phyloP scores from a whole-genome alignment of 2,888 invertebrate genomes.

The Thera britannica region DNA sequence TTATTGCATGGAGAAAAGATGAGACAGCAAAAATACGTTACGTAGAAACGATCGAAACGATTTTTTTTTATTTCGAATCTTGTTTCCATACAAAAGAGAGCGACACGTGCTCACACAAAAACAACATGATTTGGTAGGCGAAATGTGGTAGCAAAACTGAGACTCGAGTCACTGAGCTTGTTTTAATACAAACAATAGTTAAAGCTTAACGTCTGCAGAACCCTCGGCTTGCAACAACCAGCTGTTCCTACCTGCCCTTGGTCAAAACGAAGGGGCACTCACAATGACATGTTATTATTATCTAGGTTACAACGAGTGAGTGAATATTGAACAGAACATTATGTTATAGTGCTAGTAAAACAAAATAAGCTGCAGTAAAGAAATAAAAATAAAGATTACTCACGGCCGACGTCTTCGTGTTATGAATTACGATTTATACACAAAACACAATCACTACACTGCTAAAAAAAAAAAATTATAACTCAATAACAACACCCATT shows the following conservation, averaged over 20 bases:
- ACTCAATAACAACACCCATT: not conserved
- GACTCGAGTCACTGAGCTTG: too few relatives aligned
- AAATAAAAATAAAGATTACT: constrained; percentile 15
- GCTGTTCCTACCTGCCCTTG: not conserved
- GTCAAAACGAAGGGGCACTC: not conserved
- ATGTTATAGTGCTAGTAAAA: not conserved
- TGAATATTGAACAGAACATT: not conserved
- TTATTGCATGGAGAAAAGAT: too few relatives aligned
- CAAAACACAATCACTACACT: constrained; percentile 8
- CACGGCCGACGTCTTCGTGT: constrained; percentile 33
- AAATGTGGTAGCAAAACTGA: too few relatives aligned
- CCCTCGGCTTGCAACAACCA: not conserved
- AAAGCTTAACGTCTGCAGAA: not conserved
- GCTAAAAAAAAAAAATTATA: not conserved
- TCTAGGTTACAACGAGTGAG: not conserved
- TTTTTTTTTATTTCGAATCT: too few relatives aligned
- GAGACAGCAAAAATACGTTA: too few relatives aligned
- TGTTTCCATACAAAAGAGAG: too few relatives aligned
- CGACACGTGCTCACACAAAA: too few relatives aligned
- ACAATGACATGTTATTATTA: not conserved
- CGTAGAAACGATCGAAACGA: too few relatives aligned
- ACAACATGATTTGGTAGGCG: too few relatives aligned
- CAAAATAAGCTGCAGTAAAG: not conserved
- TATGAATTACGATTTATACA: not conserved
- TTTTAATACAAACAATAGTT: not conserved